These are phyloP conservation scores for Drosophila grimshawi DNA, from an alignment of 1,140 invertebrate genomes.

Conservation along the genomic window DNA sequence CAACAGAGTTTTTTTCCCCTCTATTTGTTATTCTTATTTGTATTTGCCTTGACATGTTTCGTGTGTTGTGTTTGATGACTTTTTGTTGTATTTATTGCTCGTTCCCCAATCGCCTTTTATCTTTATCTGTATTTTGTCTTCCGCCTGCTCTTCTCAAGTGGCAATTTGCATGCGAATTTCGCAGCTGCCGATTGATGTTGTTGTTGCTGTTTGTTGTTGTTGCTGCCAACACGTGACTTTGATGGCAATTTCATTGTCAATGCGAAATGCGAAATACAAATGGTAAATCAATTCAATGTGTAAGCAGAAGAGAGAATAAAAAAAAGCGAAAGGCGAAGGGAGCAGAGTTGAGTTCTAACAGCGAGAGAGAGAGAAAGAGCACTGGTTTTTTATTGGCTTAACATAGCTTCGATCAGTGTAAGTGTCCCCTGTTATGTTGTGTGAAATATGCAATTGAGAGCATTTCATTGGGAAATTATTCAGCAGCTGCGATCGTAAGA, in stretches of 20 bases:
- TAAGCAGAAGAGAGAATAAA: background rate
- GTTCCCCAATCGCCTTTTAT: background rate
- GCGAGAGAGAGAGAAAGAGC: background rate
- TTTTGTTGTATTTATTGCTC: background rate
- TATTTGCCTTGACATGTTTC: conserved; percentile 55
- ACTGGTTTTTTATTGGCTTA: background rate
- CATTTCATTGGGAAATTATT: too few species aligned
- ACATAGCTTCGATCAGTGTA: background rate
- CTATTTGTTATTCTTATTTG: conserved; percentile 56
- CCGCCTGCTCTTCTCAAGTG: conserved; percentile 33
- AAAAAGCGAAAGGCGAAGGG: background rate
- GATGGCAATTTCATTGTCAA: conserved; percentile 80
- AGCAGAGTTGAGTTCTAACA: background rate
- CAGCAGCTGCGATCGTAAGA: too few species aligned
- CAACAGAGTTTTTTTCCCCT: conserved; percentile 24
- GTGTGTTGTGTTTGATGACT: conserved; percentile 20
- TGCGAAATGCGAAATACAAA: conserved; percentile 69
- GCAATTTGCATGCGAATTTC: conserved; percentile 69
- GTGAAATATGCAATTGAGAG: background rate
- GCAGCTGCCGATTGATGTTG: conserved; percentile 48
- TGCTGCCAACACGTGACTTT: conserved; percentile 73
- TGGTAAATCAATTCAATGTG: conserved; percentile 56
- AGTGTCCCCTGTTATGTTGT: background rate
- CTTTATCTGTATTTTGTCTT: conserved; percentile 17
- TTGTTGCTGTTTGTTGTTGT: conserved; percentile 15